Percentiles rank a stretch among this genome's conserved stretches.
Evolutionary conservation across 2,888 invertebrate genomes (phyloP).

Genomic region (Pristionchus exspectatus): DNA sequence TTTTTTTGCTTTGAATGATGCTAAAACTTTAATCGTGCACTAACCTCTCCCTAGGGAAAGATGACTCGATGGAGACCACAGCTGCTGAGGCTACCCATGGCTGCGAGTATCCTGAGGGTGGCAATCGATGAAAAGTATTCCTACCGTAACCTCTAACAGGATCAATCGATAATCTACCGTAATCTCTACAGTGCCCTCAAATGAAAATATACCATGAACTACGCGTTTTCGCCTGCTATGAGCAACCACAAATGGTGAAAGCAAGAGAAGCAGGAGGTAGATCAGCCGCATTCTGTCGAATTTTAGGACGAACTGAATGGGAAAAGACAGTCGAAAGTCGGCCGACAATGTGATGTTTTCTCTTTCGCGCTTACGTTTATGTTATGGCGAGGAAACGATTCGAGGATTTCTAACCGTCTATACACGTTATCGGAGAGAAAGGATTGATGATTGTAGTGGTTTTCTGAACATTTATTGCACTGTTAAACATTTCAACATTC

Average conservation of each 20-base stretch:
- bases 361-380: neutral
- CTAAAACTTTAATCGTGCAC: too few species aligned
- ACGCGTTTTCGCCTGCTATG: neutral
- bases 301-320: neutral
- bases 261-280: neutral
- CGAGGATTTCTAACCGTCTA: neutral
- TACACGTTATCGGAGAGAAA: neutral
- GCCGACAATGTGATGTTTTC: neutral
- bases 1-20: too few species aligned
- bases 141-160: too few species aligned
- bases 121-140: too few species aligned
- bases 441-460: too few species aligned
- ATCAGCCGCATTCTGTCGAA: neutral
- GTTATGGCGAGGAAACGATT: neutral
- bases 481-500: too few species aligned
- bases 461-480: too few species aligned
- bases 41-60: neutral
- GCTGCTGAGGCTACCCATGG: conserved; percentile 7
- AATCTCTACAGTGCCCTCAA: neutral
- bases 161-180: neutral
- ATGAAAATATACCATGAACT: neutral
- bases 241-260: neutral
- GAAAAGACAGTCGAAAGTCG: neutral
- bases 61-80: conserved; percentile 42
- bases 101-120: neutral